Evolutionary conservation across 2,888 invertebrate genomes (phyloP), one percentile per base, ranked within the genome.

Genomic region (Cantharis rufa): DNA sequence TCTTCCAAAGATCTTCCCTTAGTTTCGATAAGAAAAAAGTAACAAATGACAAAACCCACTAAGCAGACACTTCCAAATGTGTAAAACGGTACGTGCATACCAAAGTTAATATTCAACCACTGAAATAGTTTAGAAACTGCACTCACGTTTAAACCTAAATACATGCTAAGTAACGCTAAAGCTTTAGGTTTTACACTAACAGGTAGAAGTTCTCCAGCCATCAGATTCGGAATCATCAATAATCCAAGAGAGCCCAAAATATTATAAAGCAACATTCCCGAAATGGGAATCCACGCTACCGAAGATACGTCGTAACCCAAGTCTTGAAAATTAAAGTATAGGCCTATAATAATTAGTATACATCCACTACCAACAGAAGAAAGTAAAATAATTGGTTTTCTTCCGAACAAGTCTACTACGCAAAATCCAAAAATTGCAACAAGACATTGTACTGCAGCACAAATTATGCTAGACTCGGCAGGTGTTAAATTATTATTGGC

Each of bases 351-450:
- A 10, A 78, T 75, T 11, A 84, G 70, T 16, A 80, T 69, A 11
- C 80, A 1, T 21, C 79, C 81, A 64, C 80, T 78, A 3, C 91
- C 89, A 0, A 91, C 84, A 13, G 91, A 90, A 0, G 89, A 89
- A 28, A 86, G 75, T 9, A 90, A 82, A 3, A 90, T 83, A 15
- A 91, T 83, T 15, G 86, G 84, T 74, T 87, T 85, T 62, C 90
- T 81, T 5, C 90, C 91, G 16, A 85, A 85, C 64, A 79, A 77
- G 69, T 84, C 90, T 0, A 86, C 83, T 10, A 88, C 75, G 21
- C 84, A 72, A 0, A 85, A 82, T 0, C 86, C 82, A 32, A 83
- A 72, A 75, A 82, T 77, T 10, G 88, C 87, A 24, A 85, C 82
- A 1, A 82, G 48, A 3, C 87, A 81, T 81, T 90, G 90, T 1